Conservation (phyloP, 2,888 invertebrate genomes). For the Epinotia demarniana region DNA sequence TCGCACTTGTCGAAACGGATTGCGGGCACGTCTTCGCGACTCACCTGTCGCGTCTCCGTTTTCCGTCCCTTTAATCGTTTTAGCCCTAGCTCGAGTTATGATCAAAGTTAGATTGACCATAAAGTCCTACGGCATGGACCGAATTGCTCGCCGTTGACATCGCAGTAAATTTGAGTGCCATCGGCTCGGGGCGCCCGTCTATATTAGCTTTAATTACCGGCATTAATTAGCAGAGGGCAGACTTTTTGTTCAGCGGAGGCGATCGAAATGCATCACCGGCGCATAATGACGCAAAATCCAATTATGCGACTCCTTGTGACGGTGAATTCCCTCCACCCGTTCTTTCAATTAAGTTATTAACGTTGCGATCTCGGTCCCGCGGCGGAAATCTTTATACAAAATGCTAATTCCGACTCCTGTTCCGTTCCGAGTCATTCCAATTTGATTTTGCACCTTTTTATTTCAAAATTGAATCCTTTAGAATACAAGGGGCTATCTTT, state of each 20-base stretch:
- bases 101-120: slow-evolving; percentile 43
- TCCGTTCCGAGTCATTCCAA: slow-evolving; percentile 47
- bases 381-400: slow-evolving; percentile 52
- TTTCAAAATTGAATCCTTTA: slow-evolving; percentile 45
- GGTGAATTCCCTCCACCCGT: neutral
- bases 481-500: slow-evolving; percentile 12
- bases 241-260: slow-evolving; percentile 20
- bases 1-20: slow-evolving; percentile 37
- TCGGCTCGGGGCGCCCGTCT: slow-evolving; percentile 46
- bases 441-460: slow-evolving; percentile 54
- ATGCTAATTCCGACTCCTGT: slow-evolving; percentile 54
- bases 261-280: slow-evolving; percentile 39
- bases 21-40: slow-evolving; percentile 33
- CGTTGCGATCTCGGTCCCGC: slow-evolving; percentile 49
- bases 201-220: slow-evolving; percentile 60
- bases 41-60: slow-evolving; percentile 12
- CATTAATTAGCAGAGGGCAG: slow-evolving; percentile 55
- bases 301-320: slow-evolving; percentile 39
- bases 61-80: slow-evolving; percentile 2
- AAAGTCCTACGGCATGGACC: slow-evolving; percentile 34
- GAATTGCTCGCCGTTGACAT: slow-evolving; percentile 30
- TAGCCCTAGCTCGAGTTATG: slow-evolving; percentile 20
- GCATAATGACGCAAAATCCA: slow-evolving; percentile 39
- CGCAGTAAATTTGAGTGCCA: slow-evolving; percentile 37
- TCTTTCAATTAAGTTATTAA: slow-evolving; percentile 56